phyloP scores from a whole-genome alignment of 1,140 invertebrate species.

The Wiebesia pumilae region DNA sequence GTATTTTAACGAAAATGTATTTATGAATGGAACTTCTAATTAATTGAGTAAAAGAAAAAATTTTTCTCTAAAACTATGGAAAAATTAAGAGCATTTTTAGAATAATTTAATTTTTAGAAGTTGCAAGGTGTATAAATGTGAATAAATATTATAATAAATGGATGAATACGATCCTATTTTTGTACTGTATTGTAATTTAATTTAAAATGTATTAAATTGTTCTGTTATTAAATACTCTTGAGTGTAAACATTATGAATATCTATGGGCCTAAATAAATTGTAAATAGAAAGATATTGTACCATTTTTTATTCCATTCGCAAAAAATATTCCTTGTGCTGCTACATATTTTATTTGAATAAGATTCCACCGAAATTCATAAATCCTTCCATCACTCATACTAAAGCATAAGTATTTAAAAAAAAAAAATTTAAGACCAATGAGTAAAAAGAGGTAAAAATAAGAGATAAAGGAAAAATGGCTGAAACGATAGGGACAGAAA shows the following conservation, averaged over 20 bases:
- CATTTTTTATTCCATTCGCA: background rate
- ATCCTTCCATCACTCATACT: background rate
- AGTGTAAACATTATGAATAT: no score
- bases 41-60: background rate
- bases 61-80: no score
- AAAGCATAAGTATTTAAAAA: background rate
- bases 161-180: no score
- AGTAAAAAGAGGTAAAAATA: background rate
- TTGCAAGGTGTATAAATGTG: no score
- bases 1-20: background rate
- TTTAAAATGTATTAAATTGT: no score
- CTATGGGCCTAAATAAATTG: background rate
- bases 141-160: no score
- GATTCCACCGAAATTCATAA: background rate
- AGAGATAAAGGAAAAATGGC: background rate
- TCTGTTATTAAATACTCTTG: no score
- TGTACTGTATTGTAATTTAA: no score
- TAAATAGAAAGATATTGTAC: background rate
- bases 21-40: background rate
- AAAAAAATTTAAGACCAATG: background rate
- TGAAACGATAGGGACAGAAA: background rate
- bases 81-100: no score
- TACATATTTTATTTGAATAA: conserved; percentile 1
- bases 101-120: no score
- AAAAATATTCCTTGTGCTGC: background rate